Base-by-base conservation (phyloP, 2,113 vertebrate genomes). In the Lethenteron reissneri region DNA sequence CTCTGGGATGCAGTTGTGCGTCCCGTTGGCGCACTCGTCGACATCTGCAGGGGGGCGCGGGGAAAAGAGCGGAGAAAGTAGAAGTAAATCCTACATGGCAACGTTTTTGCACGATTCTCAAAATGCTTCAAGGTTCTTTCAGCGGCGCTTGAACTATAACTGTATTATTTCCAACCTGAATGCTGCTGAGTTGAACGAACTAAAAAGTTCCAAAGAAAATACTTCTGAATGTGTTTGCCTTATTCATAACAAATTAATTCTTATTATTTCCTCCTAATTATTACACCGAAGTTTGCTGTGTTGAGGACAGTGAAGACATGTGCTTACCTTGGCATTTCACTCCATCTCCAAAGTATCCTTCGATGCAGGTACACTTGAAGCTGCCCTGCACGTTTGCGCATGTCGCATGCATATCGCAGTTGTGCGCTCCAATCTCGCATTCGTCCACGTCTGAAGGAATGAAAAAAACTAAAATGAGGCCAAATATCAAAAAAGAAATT, bases 361-460 rank as follows among this genome's bases (percentile, higher is more conserved):
- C 84, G 19, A 81, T 83, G 57, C 92, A 97, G 73, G 87, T 88
- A 79, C 92, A 97, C 73, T 87, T 85, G 78, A 96, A 96, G 80
- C 87, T 96, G 14, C 92, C 88, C 0, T 88, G 92, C 41, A 89
- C 70, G 9, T 96, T 95, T 80, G 92, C 81, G 73, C 89, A 96
- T 71, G 88, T 85, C 0, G 90, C 84, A 0, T 91, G 88, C 79
- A 86, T 77, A 79, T 94, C 88, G 0, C 92, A 94, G 79, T 86
- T 88, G 78, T 92, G 87, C 69, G 87, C 84, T 2, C 85, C 88
- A 0, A 91, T 82, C 78, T 95, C 88, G 70, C 89, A 95, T 73
- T 97, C 88, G 0, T 97, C 87, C 3, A 95, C 76, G 74, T 97
- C 90, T 95, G 75, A n/a, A 74, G n/a, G 58, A 71, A 73, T 57